Percentiles rank a stretch among this genome's conserved stretches.
Evolutionary conservation across 1,140 invertebrate genomes (phyloP).

Genomic region (Microplitis demolitor): DNA sequence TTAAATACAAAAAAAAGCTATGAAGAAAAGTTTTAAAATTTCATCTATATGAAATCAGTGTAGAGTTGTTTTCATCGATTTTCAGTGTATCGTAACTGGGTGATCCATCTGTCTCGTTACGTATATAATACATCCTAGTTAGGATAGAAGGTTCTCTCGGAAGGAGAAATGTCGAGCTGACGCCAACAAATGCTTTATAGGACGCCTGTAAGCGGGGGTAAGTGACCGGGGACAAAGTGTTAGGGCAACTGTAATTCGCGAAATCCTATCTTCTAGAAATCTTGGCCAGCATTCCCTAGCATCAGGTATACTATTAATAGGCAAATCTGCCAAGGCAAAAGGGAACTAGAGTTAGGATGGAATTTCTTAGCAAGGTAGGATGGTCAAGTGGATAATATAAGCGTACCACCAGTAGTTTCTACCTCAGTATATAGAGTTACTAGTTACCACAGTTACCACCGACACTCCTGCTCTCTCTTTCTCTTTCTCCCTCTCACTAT

Average conservation of each 20-base stretch:
- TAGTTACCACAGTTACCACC: not conserved
- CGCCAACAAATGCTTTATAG: not conserved
- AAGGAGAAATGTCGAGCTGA: not conserved
- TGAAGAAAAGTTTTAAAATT: no score
- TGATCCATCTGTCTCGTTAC: not conserved
- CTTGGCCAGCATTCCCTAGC: constrained; percentile 35
- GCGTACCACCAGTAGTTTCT: constrained; percentile 20
- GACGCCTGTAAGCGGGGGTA: not conserved
- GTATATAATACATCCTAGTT: not conserved
- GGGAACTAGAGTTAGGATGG: not conserved
- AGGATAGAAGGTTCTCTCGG: not conserved
- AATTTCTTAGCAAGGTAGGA: constrained; percentile 10
- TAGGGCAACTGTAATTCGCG: constrained; percentile 6
- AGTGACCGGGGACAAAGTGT: not conserved
- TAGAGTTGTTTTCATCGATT: not conserved
- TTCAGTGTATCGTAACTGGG: not conserved
- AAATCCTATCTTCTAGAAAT: constrained; percentile 32
- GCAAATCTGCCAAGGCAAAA: not conserved
- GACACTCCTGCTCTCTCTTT: no score
- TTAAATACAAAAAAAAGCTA: no score
- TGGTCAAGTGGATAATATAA: constrained; percentile 39
- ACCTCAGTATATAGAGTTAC: not conserved
- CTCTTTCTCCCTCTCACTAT: not conserved
- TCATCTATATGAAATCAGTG: no score
- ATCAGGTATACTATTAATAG: not conserved